Conservation (phyloP, 2,797 vertebrate species). For the Hemitrygon akajei region DNA sequence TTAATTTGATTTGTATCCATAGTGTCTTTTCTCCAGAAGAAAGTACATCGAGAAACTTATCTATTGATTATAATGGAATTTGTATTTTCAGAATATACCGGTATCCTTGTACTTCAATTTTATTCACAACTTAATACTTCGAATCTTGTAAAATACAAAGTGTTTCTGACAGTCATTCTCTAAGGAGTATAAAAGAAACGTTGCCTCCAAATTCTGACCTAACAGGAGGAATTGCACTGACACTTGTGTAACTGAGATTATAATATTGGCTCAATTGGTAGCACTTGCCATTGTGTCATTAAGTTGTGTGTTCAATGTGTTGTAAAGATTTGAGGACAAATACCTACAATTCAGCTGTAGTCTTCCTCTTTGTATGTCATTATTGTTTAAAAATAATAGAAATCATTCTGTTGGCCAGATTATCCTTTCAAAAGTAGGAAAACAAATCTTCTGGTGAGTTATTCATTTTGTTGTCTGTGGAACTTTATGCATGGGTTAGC, state of each 20-base stretch:
- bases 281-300: background rate
- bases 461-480: background rate
- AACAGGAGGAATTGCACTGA: background rate
- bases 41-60: background rate
- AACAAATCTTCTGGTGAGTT: background rate
- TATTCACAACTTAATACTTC: background rate
- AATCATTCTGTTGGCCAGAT: background rate
- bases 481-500: background rate
- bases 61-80: background rate
- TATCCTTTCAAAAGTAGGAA: background rate
- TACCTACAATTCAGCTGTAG: background rate
- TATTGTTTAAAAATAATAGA: background rate
- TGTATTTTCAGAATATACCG: background rate
- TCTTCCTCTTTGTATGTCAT: background rate
- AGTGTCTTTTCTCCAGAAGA: background rate
- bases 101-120: background rate
- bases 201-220: background rate
- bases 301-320: background rate
- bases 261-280: background rate
- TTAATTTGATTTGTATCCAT: conserved; percentile 7
- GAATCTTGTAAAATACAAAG: background rate
- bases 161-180: background rate
- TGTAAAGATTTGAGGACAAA: background rate
- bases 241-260: too few relatives aligned
- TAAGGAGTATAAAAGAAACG: background rate